Evolutionary conservation across 2,113 vertebrate genomes (phyloP).

Genomic region (Psophia crepitans): DNA sequence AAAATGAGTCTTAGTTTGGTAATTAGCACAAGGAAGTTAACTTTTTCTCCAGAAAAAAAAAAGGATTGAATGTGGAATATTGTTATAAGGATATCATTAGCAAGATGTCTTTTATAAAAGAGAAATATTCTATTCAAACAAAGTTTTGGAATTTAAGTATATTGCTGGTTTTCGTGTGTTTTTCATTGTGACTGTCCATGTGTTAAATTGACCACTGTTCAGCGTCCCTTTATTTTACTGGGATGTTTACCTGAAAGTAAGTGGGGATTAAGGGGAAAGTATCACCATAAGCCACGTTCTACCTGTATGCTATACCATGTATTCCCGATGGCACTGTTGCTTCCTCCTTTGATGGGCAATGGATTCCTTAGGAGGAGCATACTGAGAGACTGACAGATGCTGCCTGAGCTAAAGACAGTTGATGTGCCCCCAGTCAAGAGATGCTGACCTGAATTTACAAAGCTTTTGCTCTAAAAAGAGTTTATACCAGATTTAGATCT

Average conservation of each 20-base stretch:
- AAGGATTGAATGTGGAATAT: neutral
- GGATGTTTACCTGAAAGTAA: neutral
- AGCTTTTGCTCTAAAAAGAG: neutral
- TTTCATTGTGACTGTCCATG: neutral
- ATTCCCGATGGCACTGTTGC: neutral
- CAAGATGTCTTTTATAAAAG: neutral
- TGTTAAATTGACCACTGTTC: neutral
- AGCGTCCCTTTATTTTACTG: neutral
- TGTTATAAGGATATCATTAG: neutral
- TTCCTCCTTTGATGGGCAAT: neutral
- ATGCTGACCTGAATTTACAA: neutral
- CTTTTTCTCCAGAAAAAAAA: neutral
- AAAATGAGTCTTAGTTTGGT: neutral
- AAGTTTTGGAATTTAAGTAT: neutral
- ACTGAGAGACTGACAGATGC: neutral
- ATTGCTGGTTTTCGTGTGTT: neutral
- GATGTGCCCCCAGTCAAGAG: neutral
- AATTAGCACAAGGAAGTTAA: neutral
- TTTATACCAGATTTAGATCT: neutral
- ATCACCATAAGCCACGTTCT: neutral
- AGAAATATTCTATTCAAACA: neutral
- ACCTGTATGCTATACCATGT: accelerated
- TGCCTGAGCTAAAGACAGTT: neutral
- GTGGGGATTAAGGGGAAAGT: neutral
- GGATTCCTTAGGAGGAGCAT: neutral